Conservation (phyloP, 2,113 vertebrate genomes). For the Leptobrachium ailaonicum region DNA sequence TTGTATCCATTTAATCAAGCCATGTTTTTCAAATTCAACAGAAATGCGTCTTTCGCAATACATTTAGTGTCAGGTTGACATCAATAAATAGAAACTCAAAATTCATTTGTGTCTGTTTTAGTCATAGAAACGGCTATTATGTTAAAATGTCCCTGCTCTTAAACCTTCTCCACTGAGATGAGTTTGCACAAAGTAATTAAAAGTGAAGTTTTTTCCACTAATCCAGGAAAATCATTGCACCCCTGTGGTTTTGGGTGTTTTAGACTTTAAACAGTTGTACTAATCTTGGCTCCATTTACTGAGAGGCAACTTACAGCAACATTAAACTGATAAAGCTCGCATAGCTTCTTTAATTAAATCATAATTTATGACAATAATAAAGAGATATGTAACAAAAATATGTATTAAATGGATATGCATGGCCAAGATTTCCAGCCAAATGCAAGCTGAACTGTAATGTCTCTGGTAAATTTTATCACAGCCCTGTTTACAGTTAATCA, state of each 20-base stretch:
- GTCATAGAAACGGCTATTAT: slow-evolving; percentile 1
- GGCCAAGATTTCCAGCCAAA: too few species aligned
- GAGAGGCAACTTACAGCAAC: neutral
- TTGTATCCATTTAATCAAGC: slow-evolving; percentile 69
- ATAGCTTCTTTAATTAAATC: too few species aligned
- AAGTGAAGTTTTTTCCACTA: neutral
- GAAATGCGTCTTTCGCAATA: neutral
- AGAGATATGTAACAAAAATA: too few species aligned
- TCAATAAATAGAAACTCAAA: slow-evolving; percentile 17
- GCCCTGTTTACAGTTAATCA: too few species aligned
- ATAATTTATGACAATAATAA: too few species aligned
- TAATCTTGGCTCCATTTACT: neutral
- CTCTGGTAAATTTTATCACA: too few species aligned
- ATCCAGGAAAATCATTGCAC: neutral
- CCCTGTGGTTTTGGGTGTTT: neutral
- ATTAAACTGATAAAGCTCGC: too few species aligned
- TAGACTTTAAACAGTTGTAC: neutral
- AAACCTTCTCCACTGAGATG: neutral
- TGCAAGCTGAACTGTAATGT: too few species aligned
- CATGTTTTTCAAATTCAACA: slow-evolving; percentile 52
- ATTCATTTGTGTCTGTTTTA: neutral
- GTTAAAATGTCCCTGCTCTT: slow-evolving; percentile 26
- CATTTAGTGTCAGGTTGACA: slow-evolving; percentile 29
- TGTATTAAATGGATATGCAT: too few species aligned
- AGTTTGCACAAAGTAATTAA: slow-evolving; percentile 10